Base-by-base conservation (phyloP, 23 tunicate species). In the Styela plicata region DNA sequence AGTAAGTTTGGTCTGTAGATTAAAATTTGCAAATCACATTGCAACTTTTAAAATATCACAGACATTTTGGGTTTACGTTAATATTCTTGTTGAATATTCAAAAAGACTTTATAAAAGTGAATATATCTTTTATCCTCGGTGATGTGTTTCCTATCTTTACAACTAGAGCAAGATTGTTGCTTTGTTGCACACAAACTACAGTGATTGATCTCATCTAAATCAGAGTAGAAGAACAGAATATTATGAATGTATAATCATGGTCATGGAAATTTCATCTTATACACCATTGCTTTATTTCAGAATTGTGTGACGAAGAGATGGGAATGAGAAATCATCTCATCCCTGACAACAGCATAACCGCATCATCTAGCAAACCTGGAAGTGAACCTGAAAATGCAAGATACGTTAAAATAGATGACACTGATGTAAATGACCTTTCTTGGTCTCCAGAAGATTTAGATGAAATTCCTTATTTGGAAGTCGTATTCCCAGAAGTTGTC, bases 301-400 rank as follows among this genome's bases (percentile, higher is more conserved):
- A 76, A 90, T 44, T 30, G 52, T 85, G 89, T 52, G 89, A 85
- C 67, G 78, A 85, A 36, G 36, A 68, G 35, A 85, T 85, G 89
- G 89, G 89, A 65, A 85, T 85, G 89, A 67, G 62, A 44, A 36
- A 29, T 27, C 68, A 37, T 37, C 36, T 34, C 22, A 79, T 85
- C 18, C 61, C 89, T 22, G 78, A 85, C 22, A 78, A 85, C 19
- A 69, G 32, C 25, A 69, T 85, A 1, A 85, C 67, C 1, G 77
- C 89, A 0, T 78, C 84, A 36, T 85, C 89, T 22, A 27, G 25
- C 20, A 36, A 67, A 33, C 34, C 67, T 24, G 84, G 84, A 37
- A 31, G 26, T 0, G 78, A 85, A 69, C 73, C 89, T 13, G 16
- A 3, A 25, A 75, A 79, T n/a, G 89, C 82, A 64, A 25, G 77